phyloP scores from a whole-genome alignment of 2,888 invertebrate species.

The Crocallis elinguaria region DNA sequence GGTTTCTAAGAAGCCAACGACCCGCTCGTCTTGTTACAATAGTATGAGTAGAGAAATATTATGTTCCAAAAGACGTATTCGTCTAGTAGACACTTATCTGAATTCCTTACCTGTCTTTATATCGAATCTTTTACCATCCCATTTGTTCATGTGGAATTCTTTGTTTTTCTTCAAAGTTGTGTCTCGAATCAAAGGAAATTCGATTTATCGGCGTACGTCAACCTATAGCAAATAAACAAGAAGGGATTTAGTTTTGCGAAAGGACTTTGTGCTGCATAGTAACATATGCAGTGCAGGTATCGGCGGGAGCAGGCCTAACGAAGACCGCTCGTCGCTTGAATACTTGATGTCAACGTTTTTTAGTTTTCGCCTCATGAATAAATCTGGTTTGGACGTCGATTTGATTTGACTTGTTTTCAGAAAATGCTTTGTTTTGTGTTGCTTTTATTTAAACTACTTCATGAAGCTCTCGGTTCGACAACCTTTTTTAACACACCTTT shows the following conservation, averaged over 20 bases:
- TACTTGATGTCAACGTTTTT: conserved; percentile 72
- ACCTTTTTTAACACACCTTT: too few species aligned
- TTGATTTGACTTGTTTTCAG: conserved; percentile 32
- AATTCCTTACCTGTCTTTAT: conserved; percentile 14
- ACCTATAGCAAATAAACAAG: conserved; percentile 77
- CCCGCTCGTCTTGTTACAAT: too few species aligned
- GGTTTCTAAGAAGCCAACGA: too few species aligned
- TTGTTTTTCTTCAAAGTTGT: conserved; percentile 60
- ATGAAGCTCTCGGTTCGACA: too few species aligned
- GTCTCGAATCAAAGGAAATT: conserved; percentile 76
- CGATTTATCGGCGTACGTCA: conserved; percentile 76
- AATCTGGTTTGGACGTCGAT: conserved; percentile 45
- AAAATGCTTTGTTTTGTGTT: not conserved
- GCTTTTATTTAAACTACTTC: too few species aligned
- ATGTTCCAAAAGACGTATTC: too few species aligned
- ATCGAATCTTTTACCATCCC: conserved; percentile 30
- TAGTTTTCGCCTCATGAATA: conserved; percentile 35
- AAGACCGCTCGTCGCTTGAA: conserved; percentile 71
- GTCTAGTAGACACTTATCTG: too few species aligned
- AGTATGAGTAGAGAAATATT: too few species aligned
- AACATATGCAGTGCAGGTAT: conserved; percentile 83
- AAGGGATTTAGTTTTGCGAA: conserved; percentile 69
- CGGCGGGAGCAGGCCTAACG: conserved; percentile 70
- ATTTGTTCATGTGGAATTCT: conserved; percentile 38
- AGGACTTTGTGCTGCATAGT: conserved; percentile 54